phyloP scores from a whole-genome alignment of 1,140 invertebrate species.

The Sogatella furcifera region DNA sequence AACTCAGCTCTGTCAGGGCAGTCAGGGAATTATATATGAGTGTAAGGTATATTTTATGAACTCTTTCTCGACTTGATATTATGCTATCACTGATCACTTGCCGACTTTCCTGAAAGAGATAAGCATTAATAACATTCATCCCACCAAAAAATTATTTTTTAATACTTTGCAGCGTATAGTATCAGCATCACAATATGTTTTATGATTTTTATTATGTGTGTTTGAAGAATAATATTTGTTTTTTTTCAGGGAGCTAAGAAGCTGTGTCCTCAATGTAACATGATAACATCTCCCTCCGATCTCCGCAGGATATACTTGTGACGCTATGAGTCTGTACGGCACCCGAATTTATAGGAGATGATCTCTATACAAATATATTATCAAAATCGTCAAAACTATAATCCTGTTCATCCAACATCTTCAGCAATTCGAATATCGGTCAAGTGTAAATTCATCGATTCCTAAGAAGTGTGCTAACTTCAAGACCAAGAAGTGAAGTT shows the following conservation, averaged over 20 bases:
- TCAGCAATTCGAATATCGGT: neutral
- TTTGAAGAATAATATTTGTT: slow-evolving; percentile 10
- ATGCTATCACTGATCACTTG: too few species aligned
- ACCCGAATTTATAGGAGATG: slow-evolving; percentile 6
- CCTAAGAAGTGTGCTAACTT: too few species aligned
- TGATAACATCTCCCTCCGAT: slow-evolving; percentile 81
- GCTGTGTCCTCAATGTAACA: slow-evolving; percentile 89
- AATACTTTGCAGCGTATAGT: too few species aligned
- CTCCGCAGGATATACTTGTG: slow-evolving; percentile 81
- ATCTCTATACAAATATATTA: slow-evolving; percentile 24
- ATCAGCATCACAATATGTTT: slow-evolving; percentile 1
- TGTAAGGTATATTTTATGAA: too few species aligned
- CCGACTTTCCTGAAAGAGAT: too few species aligned
- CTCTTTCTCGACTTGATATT: too few species aligned
- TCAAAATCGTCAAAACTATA: slow-evolving; percentile 4
- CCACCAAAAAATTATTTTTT: too few species aligned
- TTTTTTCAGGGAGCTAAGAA: slow-evolving; percentile 70
- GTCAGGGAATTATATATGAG: too few species aligned
- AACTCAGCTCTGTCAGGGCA: too few species aligned
- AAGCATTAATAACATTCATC: too few species aligned
- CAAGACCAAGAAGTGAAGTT: too few species aligned
- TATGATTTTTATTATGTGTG: neutral
- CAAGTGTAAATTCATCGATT: too few species aligned
- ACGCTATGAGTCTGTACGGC: slow-evolving; percentile 26
- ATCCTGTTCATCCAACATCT: neutral